Percentiles rank a stretch among this genome's conserved stretches.
Conservation (phyloP, 2,797 vertebrate genomes). For the Limnodromus scolopaceus region DNA sequence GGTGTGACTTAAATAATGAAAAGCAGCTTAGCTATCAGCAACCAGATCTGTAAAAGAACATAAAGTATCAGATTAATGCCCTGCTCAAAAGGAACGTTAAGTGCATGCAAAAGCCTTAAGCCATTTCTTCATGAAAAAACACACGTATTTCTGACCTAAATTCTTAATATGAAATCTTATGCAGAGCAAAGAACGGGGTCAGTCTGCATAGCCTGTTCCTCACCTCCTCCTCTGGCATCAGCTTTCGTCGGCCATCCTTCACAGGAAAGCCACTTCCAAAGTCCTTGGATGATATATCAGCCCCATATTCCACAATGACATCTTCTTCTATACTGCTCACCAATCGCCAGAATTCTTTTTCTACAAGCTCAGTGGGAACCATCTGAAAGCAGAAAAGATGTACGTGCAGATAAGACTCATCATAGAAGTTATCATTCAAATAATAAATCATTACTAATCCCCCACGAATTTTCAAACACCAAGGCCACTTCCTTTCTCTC, state of each 20-base stretch:
- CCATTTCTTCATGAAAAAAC: not conserved
- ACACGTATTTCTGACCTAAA: not conserved
- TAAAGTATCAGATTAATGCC: not conserved
- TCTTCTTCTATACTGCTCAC: conserved; percentile 99
- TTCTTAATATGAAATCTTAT: not conserved
- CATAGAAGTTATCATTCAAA: not conserved
- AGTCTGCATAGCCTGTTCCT: conserved; percentile 5
- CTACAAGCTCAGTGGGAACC: conserved; percentile 97
- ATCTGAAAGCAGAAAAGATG: conserved; percentile 81
- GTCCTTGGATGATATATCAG: conserved; percentile 97
- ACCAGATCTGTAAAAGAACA: not conserved
- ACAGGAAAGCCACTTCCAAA: conserved; percentile 97
- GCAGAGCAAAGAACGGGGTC: not conserved
- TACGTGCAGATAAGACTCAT: not conserved
- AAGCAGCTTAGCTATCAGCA: not conserved
- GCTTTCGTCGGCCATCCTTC: conserved; percentile 89
- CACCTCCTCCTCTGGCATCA: conserved; percentile 95
- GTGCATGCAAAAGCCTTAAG: not conserved
- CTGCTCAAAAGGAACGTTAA: not conserved
- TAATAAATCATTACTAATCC: not conserved
- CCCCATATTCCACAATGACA: conserved; percentile 97
- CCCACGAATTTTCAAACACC: not conserved
- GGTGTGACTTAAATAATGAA: not conserved
- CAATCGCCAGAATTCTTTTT: conserved; percentile 98
- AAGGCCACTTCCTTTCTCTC: not conserved